Conservation (phyloP, 2,797 vertebrate genomes). For the Neopelma chrysocephalum region DNA sequence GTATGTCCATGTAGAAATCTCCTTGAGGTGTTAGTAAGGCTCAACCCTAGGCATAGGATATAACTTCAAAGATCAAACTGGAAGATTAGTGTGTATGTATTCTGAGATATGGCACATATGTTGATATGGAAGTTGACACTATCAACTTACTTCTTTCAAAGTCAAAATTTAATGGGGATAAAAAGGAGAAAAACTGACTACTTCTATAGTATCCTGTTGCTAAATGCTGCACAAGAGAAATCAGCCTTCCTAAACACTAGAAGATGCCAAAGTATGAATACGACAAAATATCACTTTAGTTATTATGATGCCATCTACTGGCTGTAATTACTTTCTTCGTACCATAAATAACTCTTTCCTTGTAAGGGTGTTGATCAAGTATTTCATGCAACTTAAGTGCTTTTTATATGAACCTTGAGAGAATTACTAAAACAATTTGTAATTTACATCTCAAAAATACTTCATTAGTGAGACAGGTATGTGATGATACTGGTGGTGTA, state of each 20-base stretch:
- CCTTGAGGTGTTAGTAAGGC: background rate
- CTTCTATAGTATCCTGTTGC: background rate
- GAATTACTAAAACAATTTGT: background rate
- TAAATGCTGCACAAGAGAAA: background rate
- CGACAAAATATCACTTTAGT: slow-evolving; percentile 57
- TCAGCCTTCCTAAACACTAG: background rate
- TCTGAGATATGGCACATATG: background rate
- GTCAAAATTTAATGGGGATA: background rate
- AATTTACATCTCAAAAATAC: background rate
- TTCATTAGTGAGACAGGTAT: background rate
- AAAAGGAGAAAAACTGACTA: background rate
- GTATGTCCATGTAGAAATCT: background rate
- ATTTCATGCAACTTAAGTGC: background rate
- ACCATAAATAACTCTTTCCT: background rate
- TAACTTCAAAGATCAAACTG: background rate
- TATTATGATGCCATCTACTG: slow-evolving; percentile 80
- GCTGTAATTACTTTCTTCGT: slow-evolving; percentile 53
- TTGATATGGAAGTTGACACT: background rate
- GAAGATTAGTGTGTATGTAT: background rate
- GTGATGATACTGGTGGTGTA: background rate
- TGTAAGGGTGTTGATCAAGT: background rate
- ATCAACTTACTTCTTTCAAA: background rate
- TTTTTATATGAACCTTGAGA: background rate
- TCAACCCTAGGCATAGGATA: background rate
- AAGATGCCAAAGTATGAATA: slow-evolving; percentile 6